These are phyloP conservation scores for Slavum lentiscoides DNA, from an alignment of 2,888 invertebrate genomes.

Conservation along the genomic window DNA sequence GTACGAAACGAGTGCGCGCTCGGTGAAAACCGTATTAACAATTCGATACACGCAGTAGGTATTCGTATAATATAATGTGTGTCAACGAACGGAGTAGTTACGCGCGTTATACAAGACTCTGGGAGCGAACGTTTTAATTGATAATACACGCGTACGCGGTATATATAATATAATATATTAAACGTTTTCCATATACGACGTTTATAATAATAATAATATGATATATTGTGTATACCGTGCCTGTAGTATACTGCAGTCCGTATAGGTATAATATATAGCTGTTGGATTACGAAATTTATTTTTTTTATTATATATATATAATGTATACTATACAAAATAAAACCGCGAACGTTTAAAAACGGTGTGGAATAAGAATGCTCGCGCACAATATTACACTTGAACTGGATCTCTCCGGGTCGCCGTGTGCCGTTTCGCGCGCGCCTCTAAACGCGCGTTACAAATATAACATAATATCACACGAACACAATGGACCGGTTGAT, in stretches of 20 bases:
- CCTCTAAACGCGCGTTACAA: neutral
- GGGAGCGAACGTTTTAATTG: slow-evolving; percentile 11
- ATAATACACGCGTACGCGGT: neutral
- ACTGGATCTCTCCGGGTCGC: slow-evolving; percentile 35
- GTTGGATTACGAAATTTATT: slow-evolving; percentile 4
- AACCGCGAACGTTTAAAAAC: slow-evolving; percentile 15
- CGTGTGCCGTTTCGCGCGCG: slow-evolving; percentile 31
- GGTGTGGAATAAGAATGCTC: slow-evolving; percentile 17
- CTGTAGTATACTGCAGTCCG: too few species aligned
- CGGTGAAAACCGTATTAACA: too few species aligned
- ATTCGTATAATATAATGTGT: neutral
- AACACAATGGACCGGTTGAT: slow-evolving; percentile 46
- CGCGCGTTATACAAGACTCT: neutral
- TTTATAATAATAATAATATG: too few species aligned
- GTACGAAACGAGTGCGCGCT: too few species aligned
- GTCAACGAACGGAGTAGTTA: neutral
- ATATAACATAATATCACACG: slow-evolving; percentile 16
- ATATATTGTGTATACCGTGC: too few species aligned
- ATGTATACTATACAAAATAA: neutral
- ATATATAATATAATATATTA: too few species aligned
- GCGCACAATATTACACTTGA: slow-evolving; percentile 40
- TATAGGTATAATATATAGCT: too few species aligned
- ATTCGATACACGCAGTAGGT: too few species aligned
- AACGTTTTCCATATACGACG: too few species aligned
- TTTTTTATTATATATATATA: slow-evolving; percentile 8